Conservation (phyloP, 2,113 vertebrate genomes). For the Stigmatopora nigra region DNA sequence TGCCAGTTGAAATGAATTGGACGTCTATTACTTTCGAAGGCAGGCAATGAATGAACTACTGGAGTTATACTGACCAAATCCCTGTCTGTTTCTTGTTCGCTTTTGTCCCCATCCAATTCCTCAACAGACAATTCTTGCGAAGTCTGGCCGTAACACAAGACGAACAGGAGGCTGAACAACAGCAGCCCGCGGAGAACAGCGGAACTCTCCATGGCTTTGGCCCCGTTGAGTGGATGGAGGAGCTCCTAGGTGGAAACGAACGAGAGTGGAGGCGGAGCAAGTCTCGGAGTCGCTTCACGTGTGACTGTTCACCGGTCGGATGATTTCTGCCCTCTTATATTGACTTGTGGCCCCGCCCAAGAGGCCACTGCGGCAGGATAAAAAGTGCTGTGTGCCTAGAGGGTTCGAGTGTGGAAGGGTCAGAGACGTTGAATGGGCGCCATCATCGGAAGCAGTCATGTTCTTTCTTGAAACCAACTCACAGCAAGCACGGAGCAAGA, state of each 20-base stretch:
- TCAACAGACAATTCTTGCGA: conserved; percentile 61
- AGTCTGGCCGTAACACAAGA: conserved; percentile 51
- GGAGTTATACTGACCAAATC: conserved; percentile 62
- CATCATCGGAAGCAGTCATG: background rate
- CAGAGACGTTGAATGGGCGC: background rate
- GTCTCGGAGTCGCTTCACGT: conserved; percentile 10
- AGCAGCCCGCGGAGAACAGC: conserved; percentile 49
- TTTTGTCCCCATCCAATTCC: conserved; percentile 37
- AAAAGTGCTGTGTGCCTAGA: background rate
- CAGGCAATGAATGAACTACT: background rate
- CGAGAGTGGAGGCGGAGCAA: conserved; percentile 1
- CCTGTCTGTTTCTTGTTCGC: conserved; percentile 51
- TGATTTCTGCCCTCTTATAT: conserved; percentile 5
- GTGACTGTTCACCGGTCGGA: background rate
- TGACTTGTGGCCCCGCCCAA: conserved; percentile 1
- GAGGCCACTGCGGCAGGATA: conserved; percentile 11
- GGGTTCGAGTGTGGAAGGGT: background rate
- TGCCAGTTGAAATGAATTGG: too few relatives aligned
- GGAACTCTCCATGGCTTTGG: conserved; percentile 66
- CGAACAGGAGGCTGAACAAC: conserved; percentile 43
- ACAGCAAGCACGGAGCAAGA: too few relatives aligned
- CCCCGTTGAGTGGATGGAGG: background rate
- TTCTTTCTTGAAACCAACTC: background rate
- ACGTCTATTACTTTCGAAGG: too few relatives aligned
- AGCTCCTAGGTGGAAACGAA: background rate